These are phyloP conservation scores for Centropus unirufus DNA, from an alignment of 2,113 vertebrate genomes.

Conservation along the genomic window DNA sequence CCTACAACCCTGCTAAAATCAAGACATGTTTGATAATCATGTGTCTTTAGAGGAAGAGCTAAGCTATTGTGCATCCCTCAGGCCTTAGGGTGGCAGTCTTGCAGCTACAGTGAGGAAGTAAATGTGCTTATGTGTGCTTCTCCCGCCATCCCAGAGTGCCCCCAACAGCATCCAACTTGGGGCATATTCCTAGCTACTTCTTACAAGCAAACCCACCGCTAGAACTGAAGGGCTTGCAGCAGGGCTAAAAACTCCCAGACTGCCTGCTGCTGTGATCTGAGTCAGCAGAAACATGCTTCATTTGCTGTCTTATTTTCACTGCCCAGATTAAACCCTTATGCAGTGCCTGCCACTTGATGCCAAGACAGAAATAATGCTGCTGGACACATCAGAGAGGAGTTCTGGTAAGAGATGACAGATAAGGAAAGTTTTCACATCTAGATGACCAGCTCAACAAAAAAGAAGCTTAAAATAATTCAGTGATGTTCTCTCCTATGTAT, in stretches of 20 bases:
- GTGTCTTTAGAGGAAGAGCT: neutral
- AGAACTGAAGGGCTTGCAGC: neutral
- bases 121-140: neutral
- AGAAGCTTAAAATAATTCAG: neutral
- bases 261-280: neutral
- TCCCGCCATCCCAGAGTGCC: neutral
- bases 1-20: neutral
- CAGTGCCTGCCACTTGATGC: neutral
- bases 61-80: neutral
- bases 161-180: neutral
- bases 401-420: neutral
- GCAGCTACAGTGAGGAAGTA: slow-evolving; percentile 1
- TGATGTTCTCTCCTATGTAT: neutral
- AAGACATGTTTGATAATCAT: neutral
- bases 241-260: slow-evolving; percentile 1
- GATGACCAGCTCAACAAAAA: neutral
- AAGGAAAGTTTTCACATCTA: neutral
- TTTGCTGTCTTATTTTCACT: neutral
- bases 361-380: neutral
- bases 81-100: slow-evolving; percentile 69
- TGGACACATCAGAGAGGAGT: neutral
- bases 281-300: neutral
- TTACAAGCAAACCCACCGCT: neutral
- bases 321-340: neutral
- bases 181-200: neutral